Evolutionary conservation across 2,797 vertebrate genomes (phyloP), one percentile per base, ranked within the genome.

Genomic region (Ambastaia sidthimunki): DNA sequence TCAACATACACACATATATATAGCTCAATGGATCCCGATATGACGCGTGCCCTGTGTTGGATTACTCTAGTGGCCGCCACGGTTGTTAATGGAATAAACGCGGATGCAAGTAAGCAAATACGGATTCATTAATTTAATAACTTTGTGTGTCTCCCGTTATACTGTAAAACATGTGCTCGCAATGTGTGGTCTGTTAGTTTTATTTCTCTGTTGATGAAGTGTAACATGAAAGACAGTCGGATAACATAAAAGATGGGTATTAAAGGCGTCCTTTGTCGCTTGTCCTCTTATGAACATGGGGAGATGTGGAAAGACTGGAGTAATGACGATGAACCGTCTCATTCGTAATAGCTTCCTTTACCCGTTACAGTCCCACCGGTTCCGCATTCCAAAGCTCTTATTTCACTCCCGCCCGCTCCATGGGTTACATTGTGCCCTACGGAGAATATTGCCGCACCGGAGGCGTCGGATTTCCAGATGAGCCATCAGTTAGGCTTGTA

Each of bases 301-400:
- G 78, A 18, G 65, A 62, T 80, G 69, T 84, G 87, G 78, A 84
- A 76, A 74, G 60, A 84, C 85, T 82, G 88, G 89, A 87, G 86
- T 76, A 87, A 78, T 78, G 74, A 70, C 66, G 83, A 89, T 84
- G 75, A 84, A 41, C 79, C 82, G 59, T 82, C 81, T 86, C 87
- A 85, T 82, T 85, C 85, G 87, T 86, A 89, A 82, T 87, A 85
- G 91, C 89, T 93, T 93, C 92, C 91, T 91, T 86, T 84, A 87
- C 87, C 89, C 90, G 91, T 90, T 89, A 88, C 88, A 76, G 88
- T 85, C 91, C 88, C 91, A 94, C 93, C 93, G 93, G 93, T 94
- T 94, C 93, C 93, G 93, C 93, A 94, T 94, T 93, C 93, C 93
- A 76, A 91, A 91, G 84, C 77, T 85, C 90, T 94, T 89, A 93